These are phyloP conservation scores for Zygaena filipendulae DNA, from an alignment of 2,888 invertebrate genomes.

Conservation along the genomic window DNA sequence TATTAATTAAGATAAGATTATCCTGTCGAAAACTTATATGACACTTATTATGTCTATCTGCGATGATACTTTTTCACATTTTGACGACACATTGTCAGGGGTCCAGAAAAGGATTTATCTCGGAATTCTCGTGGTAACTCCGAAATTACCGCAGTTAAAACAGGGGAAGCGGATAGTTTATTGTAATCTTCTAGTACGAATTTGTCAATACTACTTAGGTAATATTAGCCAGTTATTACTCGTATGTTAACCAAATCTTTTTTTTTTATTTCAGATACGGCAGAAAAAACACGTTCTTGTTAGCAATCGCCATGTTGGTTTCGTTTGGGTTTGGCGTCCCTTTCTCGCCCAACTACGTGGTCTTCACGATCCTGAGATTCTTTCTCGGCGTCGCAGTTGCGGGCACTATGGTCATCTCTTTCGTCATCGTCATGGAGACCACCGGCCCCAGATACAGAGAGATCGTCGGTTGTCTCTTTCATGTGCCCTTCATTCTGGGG, in stretches of 20 bases:
- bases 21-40: too few species aligned
- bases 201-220: too few species aligned
- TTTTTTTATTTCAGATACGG: slow-evolving; percentile 71
- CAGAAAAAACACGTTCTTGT: slow-evolving; percentile 76
- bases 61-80: too few species aligned
- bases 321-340: slow-evolving; percentile 74
- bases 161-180: too few species aligned
- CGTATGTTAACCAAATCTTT: neutral
- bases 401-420: slow-evolving; percentile 84
- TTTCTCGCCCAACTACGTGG: slow-evolving; percentile 68
- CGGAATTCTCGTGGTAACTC: too few species aligned
- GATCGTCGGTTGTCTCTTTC: slow-evolving; percentile 70
- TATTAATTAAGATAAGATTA: too few species aligned
- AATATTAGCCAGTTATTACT: too few species aligned
- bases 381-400: slow-evolving; percentile 79
- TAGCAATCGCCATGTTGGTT: slow-evolving; percentile 74
- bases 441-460: slow-evolving; percentile 66
- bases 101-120: too few species aligned
- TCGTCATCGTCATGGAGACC: slow-evolving; percentile 75
- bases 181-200: too few species aligned
- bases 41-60: too few species aligned
- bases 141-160: too few species aligned
- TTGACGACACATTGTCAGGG: too few species aligned
- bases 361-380: slow-evolving; percentile 74
- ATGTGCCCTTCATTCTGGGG: slow-evolving; percentile 75